Percentiles rank a stretch among this genome's conserved stretches.
Evolutionary conservation across 2,888 invertebrate genomes (phyloP).

Genomic region (Lycia hirtaria): DNA sequence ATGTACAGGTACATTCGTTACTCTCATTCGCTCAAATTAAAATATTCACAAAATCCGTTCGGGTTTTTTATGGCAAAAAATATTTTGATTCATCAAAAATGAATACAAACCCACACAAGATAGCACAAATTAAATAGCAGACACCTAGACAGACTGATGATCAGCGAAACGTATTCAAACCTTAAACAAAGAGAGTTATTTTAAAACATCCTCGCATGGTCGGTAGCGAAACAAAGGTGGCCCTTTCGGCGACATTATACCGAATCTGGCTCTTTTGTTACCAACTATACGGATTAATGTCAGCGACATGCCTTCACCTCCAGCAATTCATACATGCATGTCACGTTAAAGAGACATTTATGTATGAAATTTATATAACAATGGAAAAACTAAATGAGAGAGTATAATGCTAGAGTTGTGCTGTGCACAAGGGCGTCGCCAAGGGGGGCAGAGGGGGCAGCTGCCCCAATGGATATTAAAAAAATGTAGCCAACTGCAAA

Average conservation of each 20-base stretch:
- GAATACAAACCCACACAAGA: too few relatives aligned
- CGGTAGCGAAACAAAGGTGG: constrained; percentile 60
- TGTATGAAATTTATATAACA: neutral
- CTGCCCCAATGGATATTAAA: too few relatives aligned
- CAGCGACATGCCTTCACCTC: constrained; percentile 57
- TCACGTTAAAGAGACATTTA: constrained; percentile 4
- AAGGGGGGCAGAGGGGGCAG: too few relatives aligned
- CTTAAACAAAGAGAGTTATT: constrained; percentile 20
- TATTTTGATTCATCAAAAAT: neutral
- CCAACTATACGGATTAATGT: constrained; percentile 74
- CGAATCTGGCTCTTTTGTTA: constrained; percentile 70
- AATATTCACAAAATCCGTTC: too few relatives aligned
- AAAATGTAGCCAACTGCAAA: too few relatives aligned
- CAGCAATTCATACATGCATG: constrained; percentile 17
- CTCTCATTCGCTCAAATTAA: too few relatives aligned
- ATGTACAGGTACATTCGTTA: too few relatives aligned
- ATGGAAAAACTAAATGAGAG: neutral
- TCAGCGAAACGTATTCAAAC: constrained; percentile 14
- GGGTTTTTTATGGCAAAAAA: too few relatives aligned
- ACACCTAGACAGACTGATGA: constrained; percentile 11
- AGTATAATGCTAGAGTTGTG: neutral
- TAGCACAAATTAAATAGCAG: neutral
- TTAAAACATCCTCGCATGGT: constrained; percentile 48
- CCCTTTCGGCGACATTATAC: constrained; percentile 64
- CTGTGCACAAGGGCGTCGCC: too few relatives aligned